Evolutionary conservation across 2,888 invertebrate species (phyloP).

Genomic region (Andrena praecox): DNA sequence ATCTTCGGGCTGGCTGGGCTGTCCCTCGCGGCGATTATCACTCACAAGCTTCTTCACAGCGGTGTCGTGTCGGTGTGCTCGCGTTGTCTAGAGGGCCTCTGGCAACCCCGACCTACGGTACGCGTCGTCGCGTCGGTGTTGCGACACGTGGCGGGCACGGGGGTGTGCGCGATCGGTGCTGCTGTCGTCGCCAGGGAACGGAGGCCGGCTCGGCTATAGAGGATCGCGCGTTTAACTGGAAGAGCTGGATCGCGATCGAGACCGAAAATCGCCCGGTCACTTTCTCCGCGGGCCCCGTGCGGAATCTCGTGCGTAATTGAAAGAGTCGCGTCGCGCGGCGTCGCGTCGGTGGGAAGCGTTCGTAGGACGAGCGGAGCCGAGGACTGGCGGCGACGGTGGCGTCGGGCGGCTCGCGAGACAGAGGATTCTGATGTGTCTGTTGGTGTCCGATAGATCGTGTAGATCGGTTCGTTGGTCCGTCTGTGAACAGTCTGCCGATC

Average conservation of each 20-base stretch:
- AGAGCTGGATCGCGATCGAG: constrained; percentile 1
- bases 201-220: neutral
- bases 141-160: neutral
- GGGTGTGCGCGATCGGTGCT: neutral
- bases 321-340: neutral
- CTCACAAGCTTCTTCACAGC: constrained; percentile 45
- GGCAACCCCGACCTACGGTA: constrained; percentile 48
- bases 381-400: neutral
- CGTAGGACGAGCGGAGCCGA: neutral
- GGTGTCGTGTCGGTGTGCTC: neutral
- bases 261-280: constrained; percentile 31
- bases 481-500: constrained; percentile 81
- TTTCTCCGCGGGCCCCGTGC: constrained; percentile 20
- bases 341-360: neutral
- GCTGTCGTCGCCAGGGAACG: no score
- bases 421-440: constrained; percentile 35
- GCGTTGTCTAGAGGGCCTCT: neutral
- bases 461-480: constrained; percentile 67
- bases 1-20: constrained; percentile 30
- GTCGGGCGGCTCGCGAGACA: neutral
- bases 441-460: constrained; percentile 37
- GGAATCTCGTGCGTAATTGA: neutral
- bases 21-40: neutral
- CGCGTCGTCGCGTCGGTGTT: neutral
- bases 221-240: neutral